Evolutionary conservation across 30 jellyfish, hydroid and myxozoan genomes (phyloP), one percentile per base, ranked within the genome.

Genomic region (Clytia hemisphaerica): DNA sequence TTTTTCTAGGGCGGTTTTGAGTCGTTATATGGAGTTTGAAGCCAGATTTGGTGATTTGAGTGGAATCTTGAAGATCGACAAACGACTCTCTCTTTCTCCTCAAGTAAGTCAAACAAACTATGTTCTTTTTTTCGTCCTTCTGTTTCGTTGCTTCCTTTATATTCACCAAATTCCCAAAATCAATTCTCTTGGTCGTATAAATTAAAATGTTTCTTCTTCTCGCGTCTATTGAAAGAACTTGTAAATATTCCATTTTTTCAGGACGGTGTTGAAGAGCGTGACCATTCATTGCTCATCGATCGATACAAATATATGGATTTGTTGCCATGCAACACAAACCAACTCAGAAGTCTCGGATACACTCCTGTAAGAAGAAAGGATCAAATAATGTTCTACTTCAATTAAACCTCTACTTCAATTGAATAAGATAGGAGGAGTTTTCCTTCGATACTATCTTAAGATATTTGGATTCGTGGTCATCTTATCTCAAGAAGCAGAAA

Each of bases 21-120:
- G 85, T 12, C 54, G 79, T 35, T 87, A 87, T 63, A 65, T 87
- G 72, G 80, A 79, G 37, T 87, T 87, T 55, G 97, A 87, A 49
- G 84, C 97, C 3, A 92, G 75, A 54, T 87, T 53, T 58, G 97
- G 97, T 18, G 97, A 87, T 30, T 64, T 87, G 24, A 91, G 92
- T 5, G 80, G 94, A 47, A 87, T 80, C 10, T 72, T 79, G 36
- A 87, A 87, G 42, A 80, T 79, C 55, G 97, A 87, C 59, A 58
- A 92, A 64, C 58, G 97, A 71, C 21, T 87, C 34, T 29, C 59
- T 27, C 63, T 26, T n/a, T 35, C 86, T 7, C 29, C 14, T 16
- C n/a, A 16, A 24, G 29, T 12, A 53, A 0, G 28, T 53, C 0
- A 18, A 40, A 40, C 57, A 28, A 3, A 3, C 24, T 46, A 4